Evolutionary conservation across 2,797 vertebrate genomes (phyloP).

Genomic region (Anniella stebbinsi): DNA sequence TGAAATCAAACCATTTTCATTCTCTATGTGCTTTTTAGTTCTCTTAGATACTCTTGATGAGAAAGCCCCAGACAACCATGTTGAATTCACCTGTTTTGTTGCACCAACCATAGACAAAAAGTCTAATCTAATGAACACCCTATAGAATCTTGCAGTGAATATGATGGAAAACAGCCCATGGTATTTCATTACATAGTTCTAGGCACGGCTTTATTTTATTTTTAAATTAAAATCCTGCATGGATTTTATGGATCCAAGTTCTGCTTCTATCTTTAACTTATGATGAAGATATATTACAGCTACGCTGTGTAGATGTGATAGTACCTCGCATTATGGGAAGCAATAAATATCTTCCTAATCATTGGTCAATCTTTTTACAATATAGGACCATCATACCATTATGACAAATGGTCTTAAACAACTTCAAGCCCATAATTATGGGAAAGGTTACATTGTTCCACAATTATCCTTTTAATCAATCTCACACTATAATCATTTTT

Average conservation of each 20-base stretch:
- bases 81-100: slow-evolving; percentile 30
- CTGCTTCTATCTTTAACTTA: slow-evolving; percentile 54
- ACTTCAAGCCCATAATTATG: slow-evolving; percentile 80
- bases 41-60: background rate
- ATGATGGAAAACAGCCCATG: slow-evolving; percentile 43
- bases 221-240: slow-evolving; percentile 31
- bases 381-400: slow-evolving; percentile 71
- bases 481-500: slow-evolving; percentile 82
- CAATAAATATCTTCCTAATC: slow-evolving; percentile 75
- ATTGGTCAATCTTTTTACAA: slow-evolving; percentile 76
- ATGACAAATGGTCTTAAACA: slow-evolving; percentile 82
- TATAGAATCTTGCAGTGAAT: slow-evolving; percentile 32
- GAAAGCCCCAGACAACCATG: slow-evolving; percentile 16
- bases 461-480: slow-evolving; percentile 86
- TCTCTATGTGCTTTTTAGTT: background rate
- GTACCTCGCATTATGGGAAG: slow-evolving; percentile 62
- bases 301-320: slow-evolving; percentile 54
- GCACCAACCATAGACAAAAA: slow-evolving; percentile 53
- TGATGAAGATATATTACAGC: slow-evolving; percentile 54
- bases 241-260: slow-evolving; percentile 50
- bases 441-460: slow-evolving; percentile 84
- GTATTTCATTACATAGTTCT: slow-evolving; percentile 4
- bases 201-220: background rate
- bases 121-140: slow-evolving; percentile 16
- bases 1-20: background rate